These are phyloP conservation scores for Sycophila texana DNA, from an alignment of 2,888 invertebrate genomes.

Conservation along the genomic window DNA sequence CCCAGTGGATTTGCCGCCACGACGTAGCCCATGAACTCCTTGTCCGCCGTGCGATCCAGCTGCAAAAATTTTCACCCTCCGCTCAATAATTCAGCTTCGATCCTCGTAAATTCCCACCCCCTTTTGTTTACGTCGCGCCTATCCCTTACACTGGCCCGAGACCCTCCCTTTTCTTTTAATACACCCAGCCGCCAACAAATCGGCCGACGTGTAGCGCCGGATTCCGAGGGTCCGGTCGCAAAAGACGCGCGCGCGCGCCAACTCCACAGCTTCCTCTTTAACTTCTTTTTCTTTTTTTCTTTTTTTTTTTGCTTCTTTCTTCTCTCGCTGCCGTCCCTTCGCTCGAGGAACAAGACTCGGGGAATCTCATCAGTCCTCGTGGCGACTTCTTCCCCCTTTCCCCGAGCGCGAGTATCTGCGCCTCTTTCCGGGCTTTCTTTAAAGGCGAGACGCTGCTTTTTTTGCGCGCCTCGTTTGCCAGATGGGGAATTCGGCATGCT, in stretches of 20 bases:
- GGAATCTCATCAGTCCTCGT: conserved; percentile 19
- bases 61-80: conserved; percentile 72
- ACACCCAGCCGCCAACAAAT: not conserved
- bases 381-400: not conserved
- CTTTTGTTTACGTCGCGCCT: not conserved
- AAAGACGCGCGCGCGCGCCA: no score
- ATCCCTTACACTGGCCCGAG: not conserved
- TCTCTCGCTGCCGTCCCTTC: not conserved
- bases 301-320: conserved; percentile 12
- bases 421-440: not conserved
- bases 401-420: not conserved
- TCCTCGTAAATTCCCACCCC: conserved; percentile 50
- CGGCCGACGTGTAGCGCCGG: no score
- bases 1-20: conserved; percentile 92
- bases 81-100: conserved; percentile 52
- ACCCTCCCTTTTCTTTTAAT: conserved; percentile 4
- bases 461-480: conserved; percentile 12
- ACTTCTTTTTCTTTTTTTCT: not conserved
- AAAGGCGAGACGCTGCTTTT: not conserved
- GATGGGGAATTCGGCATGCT: conserved; percentile 29
- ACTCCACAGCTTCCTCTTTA: not conserved
- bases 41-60: conserved; percentile 87
- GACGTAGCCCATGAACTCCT: conserved; percentile 89
- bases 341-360: conserved; percentile 49
- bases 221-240: no score